Evolutionary conservation across 2,113 vertebrate species (phyloP).

Genomic region (Alaudala cheleensis): DNA sequence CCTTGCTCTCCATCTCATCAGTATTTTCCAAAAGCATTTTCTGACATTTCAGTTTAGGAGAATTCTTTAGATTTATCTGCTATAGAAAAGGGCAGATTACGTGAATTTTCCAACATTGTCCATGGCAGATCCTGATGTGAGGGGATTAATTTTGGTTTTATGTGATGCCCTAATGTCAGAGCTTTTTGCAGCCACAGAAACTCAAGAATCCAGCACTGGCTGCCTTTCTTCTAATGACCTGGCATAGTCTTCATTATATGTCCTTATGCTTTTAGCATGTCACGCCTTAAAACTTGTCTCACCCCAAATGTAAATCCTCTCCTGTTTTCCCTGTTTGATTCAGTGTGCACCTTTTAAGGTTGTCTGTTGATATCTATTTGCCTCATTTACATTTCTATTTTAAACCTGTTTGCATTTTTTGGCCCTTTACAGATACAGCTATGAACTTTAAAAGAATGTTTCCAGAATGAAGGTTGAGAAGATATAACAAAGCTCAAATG

Average conservation of each 20-base stretch:
- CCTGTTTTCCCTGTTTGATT: neutral
- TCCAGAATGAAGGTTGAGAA: neutral
- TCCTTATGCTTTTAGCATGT: neutral
- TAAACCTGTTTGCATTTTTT: neutral
- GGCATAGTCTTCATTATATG: neutral
- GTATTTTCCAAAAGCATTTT: neutral
- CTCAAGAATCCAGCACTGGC: neutral
- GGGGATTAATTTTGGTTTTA: neutral
- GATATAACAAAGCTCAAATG: neutral
- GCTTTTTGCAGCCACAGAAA: neutral
- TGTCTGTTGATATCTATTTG: neutral
- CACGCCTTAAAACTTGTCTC: neutral
- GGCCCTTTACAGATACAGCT: neutral
- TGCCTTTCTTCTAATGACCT: neutral
- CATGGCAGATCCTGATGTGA: neutral
- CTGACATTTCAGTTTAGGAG: neutral
- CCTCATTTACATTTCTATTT: neutral
- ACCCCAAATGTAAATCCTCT: neutral
- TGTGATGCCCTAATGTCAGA: neutral
- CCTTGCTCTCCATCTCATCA: neutral
- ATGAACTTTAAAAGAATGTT: neutral
- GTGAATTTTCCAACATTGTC: neutral
- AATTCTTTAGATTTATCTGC: neutral
- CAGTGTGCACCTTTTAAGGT: neutral
- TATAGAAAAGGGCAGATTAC: neutral